These are phyloP conservation scores for Nomada goodeniana DNA, from an alignment of 2,888 invertebrate species.

Conservation along the genomic window DNA sequence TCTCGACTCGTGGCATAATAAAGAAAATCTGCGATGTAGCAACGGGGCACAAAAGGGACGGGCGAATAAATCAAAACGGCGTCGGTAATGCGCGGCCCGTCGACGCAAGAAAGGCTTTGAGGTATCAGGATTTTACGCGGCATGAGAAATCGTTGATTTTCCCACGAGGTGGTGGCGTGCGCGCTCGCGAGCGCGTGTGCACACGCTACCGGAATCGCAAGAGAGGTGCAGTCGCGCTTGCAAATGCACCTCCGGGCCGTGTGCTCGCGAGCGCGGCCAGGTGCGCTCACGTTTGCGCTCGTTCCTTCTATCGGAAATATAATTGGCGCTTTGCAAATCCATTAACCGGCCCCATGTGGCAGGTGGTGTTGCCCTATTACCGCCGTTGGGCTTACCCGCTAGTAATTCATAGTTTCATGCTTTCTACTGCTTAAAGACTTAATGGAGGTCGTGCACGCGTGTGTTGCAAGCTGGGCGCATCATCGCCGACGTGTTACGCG, in stretches of 20 bases:
- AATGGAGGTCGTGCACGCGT: constrained; percentile 64
- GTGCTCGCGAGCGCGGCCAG: constrained; percentile 3
- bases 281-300: constrained; percentile 15
- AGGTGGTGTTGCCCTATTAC: constrained; percentile 67
- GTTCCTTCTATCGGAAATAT: constrained; percentile 68
- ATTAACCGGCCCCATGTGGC: constrained; percentile 68
- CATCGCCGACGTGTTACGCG: constrained; percentile 10
- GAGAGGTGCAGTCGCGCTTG: constrained; percentile 30
- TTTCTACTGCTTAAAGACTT: constrained; percentile 71
- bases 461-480: constrained; percentile 1
- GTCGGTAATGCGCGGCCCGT: constrained; percentile 60
- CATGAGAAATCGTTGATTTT: constrained; percentile 69
- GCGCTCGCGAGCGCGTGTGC: constrained; percentile 12
- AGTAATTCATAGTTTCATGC: constrained; percentile 71
- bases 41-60: constrained; percentile 30
- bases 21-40: constrained; percentile 37
- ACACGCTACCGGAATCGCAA: constrained; percentile 56
- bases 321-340: constrained; percentile 73
- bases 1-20: constrained; percentile 8
- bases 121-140: constrained; percentile 44
- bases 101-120: constrained; percentile 50
- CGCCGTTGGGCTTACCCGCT: constrained; percentile 51
- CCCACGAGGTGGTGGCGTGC: constrained; percentile 57
- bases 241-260: constrained; percentile 44
- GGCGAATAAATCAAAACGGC: constrained; percentile 65